Conservation (phyloP, 2,797 vertebrate genomes). For the Hybognathus amarus region DNA sequence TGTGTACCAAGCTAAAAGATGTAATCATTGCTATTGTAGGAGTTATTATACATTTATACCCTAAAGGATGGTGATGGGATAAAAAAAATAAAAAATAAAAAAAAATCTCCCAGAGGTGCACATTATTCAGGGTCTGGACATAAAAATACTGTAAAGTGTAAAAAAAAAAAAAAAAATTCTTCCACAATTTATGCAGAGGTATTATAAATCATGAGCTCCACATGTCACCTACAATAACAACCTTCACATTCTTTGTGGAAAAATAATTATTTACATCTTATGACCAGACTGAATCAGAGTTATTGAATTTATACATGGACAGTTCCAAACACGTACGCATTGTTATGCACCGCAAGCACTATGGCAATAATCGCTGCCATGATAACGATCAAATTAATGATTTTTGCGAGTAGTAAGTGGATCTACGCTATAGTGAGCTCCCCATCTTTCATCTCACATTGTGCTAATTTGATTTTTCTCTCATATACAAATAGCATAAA, state of each 20-base stretch:
- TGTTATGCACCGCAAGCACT: constrained; percentile 22
- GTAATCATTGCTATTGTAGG: neutral
- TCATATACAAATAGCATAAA: constrained; percentile 20
- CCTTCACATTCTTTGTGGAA: constrained; percentile 49
- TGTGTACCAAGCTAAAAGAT: constrained; percentile 1
- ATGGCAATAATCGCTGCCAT: constrained; percentile 16
- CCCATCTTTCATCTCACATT: constrained; percentile 28
- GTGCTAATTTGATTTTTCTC: constrained; percentile 33
- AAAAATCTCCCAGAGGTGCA: constrained; percentile 58
- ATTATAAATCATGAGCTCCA: constrained; percentile 68
- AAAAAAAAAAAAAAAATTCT: constrained; percentile 59
- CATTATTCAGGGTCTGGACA: constrained; percentile 56
- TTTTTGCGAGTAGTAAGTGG: constrained; percentile 1
- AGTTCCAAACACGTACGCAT: constrained; percentile 32
- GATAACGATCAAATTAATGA: constrained; percentile 30
- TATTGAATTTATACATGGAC: constrained; percentile 45
- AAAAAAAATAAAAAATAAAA: constrained; percentile 68
- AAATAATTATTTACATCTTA: constrained; percentile 65
- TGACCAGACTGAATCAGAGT: constrained; percentile 52
- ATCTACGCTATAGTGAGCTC: neutral
- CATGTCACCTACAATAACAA: constrained; percentile 70
- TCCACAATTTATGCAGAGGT: constrained; percentile 67
- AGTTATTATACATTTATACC: constrained; percentile 4
- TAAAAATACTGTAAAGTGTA: constrained; percentile 61
- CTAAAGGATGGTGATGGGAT: constrained; percentile 48